Base-by-base conservation (phyloP, 2,797 vertebrate genomes). In the Amphiprion clarkii region DNA sequence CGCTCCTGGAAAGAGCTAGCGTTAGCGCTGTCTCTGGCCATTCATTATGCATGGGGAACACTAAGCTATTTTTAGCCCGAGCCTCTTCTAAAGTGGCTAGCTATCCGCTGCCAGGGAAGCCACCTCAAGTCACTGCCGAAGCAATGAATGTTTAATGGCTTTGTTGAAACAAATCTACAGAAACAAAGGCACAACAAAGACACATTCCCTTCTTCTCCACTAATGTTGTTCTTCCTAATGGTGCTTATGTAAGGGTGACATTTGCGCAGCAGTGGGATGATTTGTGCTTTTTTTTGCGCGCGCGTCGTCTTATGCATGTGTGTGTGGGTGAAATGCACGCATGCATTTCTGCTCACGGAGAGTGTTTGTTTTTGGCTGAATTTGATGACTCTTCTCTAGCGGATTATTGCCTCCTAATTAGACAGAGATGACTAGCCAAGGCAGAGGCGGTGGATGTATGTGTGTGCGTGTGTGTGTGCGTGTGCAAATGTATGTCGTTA, bases 341-440 rank as follows among this genome's bases (percentile, higher is more conserved):
- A 62, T 84, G 87, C 80, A 74, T 85, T 74, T 82, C 57, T 86
- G 79, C 72, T 85, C 80, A 68, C 89, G 76, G 79, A 91, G 82
- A 78, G 79, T 93, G 92, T 93, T 94, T 94, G 92, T 93, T 92
- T 94, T 91, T 89, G 89, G 88, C 89, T 92, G 85, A 91, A 92
- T 89, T 83, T 91, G 92, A 95, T 91, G 94, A 93, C 92, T 94
- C 92, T 93, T 94, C 92, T 93, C 90, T 89, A 86, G 83, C 79
- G 88, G 89, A 92, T 95, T 93, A 94, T 91, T 93, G 89, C 87
- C 91, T 93, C 87, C 92, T 94, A 93, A 94, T 95, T 94, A 93
- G 91, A 90, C 89, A 87, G 71, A 93, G 92, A 92, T 90, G 91
- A 93, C 90, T 90, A 90, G 89, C 89, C 90, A 89, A 91, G 90